Conservation (phyloP, 2,113 vertebrate species). For the Rhabdomys dilectus region DNA sequence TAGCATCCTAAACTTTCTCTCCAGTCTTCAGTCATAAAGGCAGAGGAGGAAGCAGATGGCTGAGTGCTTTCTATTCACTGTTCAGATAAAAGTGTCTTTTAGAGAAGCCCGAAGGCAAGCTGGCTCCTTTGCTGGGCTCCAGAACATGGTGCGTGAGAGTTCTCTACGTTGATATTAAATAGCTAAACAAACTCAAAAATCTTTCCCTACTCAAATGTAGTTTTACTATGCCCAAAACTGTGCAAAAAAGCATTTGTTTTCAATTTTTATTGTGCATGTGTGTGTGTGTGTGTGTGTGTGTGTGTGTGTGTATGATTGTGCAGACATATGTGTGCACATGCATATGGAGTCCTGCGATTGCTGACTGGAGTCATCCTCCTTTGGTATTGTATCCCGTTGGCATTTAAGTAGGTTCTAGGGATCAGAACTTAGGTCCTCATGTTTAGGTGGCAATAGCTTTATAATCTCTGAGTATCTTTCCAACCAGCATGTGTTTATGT, state of each 20-base stretch:
- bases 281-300: background rate
- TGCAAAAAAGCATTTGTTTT: background rate
- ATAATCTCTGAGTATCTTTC: too few species aligned
- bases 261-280: background rate
- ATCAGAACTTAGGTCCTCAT: too few species aligned
- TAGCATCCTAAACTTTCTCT: background rate
- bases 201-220: background rate
- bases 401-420: background rate
- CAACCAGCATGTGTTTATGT: background rate
- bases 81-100: background rate
- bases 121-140: background rate
- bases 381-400: background rate
- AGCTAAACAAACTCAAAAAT: background rate
- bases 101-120: background rate
- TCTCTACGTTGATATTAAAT: background rate
- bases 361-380: background rate
- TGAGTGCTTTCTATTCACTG: background rate
- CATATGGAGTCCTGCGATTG: background rate
- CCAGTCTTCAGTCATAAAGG: background rate
- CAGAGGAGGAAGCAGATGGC: background rate
- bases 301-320: background rate
- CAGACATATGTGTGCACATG: background rate
- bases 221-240: background rate
- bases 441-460: background rate
- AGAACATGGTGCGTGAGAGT: background rate